phyloP scores from a whole-genome alignment of 2,888 invertebrate species.

The Stenurella melanura region DNA sequence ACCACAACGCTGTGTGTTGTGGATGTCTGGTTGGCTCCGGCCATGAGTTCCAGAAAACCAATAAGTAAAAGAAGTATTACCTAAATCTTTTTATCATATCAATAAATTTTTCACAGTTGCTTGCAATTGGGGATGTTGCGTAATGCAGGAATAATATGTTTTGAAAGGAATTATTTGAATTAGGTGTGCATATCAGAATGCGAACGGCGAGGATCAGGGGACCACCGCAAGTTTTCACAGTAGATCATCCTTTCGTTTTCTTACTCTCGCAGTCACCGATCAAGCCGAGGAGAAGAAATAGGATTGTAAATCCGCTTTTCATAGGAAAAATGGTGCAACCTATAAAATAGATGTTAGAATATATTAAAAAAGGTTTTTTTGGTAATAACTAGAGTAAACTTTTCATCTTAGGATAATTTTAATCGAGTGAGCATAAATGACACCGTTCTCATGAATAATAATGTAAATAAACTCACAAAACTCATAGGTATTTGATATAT shows the following conservation, averaged over 20 bases:
- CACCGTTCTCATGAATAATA: too few relatives aligned
- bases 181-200: conserved; percentile 31
- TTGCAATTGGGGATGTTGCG: neutral
- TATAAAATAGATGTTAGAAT: neutral
- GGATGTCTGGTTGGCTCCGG: too few relatives aligned
- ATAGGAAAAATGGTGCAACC: conserved; percentile 29
- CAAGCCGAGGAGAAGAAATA: conserved; percentile 28
- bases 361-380: neutral
- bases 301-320: conserved; percentile 32
- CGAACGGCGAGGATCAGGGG: conserved; percentile 38
- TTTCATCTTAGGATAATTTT: neutral
- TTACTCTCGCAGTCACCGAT: conserved; percentile 5
- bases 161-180: conserved; percentile 15
- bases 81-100: too few relatives aligned
- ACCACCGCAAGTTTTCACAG: conserved; percentile 46
- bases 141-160: neutral
- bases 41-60: too few relatives aligned
- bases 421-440: too few relatives aligned
- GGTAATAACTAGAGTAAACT: neutral
- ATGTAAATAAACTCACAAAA: too few relatives aligned
- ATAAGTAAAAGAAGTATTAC: too few relatives aligned
- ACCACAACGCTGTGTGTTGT: too few relatives aligned
- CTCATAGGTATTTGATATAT: too few relatives aligned
- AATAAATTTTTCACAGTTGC: conserved; percentile 1
- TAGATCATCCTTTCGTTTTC: conserved; percentile 54